A percentile compares a stretch with the other conserved stretches of the same genome.
Evolutionary conservation across 2,797 vertebrate species (phyloP).

Genomic region (Gymnoscopelus braueri): DNA sequence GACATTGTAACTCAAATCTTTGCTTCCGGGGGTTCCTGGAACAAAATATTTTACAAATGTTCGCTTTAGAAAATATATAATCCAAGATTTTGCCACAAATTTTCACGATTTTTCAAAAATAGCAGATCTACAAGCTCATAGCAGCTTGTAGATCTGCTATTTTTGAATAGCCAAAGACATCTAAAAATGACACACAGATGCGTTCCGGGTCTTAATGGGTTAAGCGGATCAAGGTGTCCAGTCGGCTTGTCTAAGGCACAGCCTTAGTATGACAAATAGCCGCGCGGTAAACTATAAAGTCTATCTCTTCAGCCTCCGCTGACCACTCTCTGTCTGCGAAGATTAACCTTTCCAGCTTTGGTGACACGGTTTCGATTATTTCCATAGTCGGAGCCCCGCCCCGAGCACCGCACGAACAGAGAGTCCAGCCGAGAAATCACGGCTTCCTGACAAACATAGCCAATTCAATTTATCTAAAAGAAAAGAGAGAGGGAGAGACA

Average conservation of each 20-base stretch:
- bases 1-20: too few relatives aligned
- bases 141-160: too few relatives aligned
- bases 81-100: too few relatives aligned
- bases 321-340: slow-evolving; percentile 71
- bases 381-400: slow-evolving; percentile 54
- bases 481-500: slow-evolving; percentile 10
- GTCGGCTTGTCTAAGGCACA: slow-evolving; percentile 73
- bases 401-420: slow-evolving; percentile 26
- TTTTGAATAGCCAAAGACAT: too few relatives aligned
- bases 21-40: too few relatives aligned
- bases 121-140: too few relatives aligned
- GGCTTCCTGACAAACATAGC: slow-evolving; percentile 47
- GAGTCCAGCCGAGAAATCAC: slow-evolving; percentile 35
- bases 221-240: slow-evolving; percentile 78
- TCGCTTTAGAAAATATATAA: too few relatives aligned
- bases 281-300: slow-evolving; percentile 70
- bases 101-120: too few relatives aligned
- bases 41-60: too few relatives aligned
- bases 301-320: slow-evolving; percentile 63
- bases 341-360: slow-evolving; percentile 77
- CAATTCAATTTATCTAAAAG: slow-evolving; percentile 35
- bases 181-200: too few relatives aligned
- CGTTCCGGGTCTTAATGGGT: too few relatives aligned
- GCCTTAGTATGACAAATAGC: slow-evolving; percentile 80
- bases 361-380: slow-evolving; percentile 73